These are phyloP conservation scores for Autographa gamma DNA, from an alignment of 2,888 invertebrate genomes.

Conservation along the genomic window DNA sequence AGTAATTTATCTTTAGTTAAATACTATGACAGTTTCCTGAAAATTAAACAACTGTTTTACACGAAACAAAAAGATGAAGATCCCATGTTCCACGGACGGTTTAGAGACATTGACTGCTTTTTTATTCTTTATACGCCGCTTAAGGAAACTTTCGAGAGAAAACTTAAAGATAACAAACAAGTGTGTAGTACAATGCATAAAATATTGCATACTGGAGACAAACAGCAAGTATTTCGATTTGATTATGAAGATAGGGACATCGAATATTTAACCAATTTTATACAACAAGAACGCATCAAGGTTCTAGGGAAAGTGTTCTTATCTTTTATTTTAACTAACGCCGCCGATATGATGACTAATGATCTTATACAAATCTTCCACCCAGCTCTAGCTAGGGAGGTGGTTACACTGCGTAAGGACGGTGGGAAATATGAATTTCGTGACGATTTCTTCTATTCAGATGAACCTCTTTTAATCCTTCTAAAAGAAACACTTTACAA, in stretches of 20 bases:
- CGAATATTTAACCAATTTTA: conserved; percentile 53
- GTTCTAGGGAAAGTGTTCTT: conserved; percentile 58
- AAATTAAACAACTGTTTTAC: conserved; percentile 60
- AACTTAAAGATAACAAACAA: conserved; percentile 36
- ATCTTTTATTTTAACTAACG: conserved; percentile 54
- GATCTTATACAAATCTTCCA: conserved; percentile 64
- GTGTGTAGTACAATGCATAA: conserved; percentile 53
- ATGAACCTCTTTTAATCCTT: conserved; percentile 45
- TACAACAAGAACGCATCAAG: conserved; percentile 58
- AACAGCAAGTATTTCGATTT: conserved; percentile 58
- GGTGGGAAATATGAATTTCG: conserved; percentile 51
- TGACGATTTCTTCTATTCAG: conserved; percentile 58
- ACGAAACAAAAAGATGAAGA: conserved; percentile 43
- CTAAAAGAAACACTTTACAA: conserved; percentile 58
- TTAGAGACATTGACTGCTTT: conserved; percentile 57
- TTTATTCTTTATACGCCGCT: conserved; percentile 66
- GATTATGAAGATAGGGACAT: conserved; percentile 54
- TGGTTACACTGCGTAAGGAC: conserved; percentile 47
- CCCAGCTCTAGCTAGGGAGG: conserved; percentile 60
- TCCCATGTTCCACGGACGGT: conserved; percentile 62
- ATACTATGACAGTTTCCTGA: conserved; percentile 66
- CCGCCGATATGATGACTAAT: conserved; percentile 58
- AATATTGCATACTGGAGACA: conserved; percentile 56
- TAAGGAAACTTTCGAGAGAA: conserved; percentile 56
- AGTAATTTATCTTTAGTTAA: conserved; percentile 61